Percentiles rank a stretch among this genome's conserved stretches.
Evolutionary conservation across 2,113 vertebrate genomes (phyloP).

Genomic region (Ascaphus truei): DNA sequence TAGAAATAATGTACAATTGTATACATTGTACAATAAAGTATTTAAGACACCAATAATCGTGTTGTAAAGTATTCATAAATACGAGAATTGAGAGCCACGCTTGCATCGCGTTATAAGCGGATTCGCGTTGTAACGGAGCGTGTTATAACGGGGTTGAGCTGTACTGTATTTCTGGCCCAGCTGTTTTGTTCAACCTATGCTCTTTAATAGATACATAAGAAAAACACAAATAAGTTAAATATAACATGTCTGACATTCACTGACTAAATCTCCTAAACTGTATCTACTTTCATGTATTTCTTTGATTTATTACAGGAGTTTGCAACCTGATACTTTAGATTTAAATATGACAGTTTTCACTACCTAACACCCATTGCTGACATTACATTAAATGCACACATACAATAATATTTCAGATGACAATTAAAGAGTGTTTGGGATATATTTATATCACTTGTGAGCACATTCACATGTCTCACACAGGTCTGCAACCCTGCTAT

Average conservation of each 20-base stretch:
- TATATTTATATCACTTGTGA: slow-evolving; percentile 19
- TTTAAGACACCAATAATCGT: too few relatives aligned
- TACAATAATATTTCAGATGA: slow-evolving; percentile 62
- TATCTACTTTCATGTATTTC: slow-evolving; percentile 44
- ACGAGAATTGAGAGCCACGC: too few relatives aligned
- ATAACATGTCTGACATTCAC: slow-evolving; percentile 10
- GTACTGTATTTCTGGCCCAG: slow-evolving; percentile 34
- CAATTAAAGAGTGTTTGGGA: slow-evolving; percentile 56
- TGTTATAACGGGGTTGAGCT: too few relatives aligned
- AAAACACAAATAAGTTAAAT: slow-evolving; percentile 20
- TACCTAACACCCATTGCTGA: slow-evolving; percentile 58
- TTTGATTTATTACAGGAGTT: slow-evolving; percentile 57
- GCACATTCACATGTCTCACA: too few relatives aligned
- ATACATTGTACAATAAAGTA: too few relatives aligned
- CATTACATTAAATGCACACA: slow-evolving; percentile 69
- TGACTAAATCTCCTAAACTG: not conserved
- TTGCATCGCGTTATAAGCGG: too few relatives aligned
- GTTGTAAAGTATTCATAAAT: too few relatives aligned
- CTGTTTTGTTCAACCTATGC: slow-evolving; percentile 21
- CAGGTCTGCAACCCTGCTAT: too few relatives aligned
- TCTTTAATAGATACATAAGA: not conserved
- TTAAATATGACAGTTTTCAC: slow-evolving; percentile 65
- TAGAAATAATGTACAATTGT: too few relatives aligned
- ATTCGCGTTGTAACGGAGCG: too few relatives aligned
- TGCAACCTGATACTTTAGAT: slow-evolving; percentile 60